Percentiles rank a stretch among this genome's conserved stretches.
Conservation (phyloP, 2,797 vertebrate genomes). For the Cebuella pygmaea region DNA sequence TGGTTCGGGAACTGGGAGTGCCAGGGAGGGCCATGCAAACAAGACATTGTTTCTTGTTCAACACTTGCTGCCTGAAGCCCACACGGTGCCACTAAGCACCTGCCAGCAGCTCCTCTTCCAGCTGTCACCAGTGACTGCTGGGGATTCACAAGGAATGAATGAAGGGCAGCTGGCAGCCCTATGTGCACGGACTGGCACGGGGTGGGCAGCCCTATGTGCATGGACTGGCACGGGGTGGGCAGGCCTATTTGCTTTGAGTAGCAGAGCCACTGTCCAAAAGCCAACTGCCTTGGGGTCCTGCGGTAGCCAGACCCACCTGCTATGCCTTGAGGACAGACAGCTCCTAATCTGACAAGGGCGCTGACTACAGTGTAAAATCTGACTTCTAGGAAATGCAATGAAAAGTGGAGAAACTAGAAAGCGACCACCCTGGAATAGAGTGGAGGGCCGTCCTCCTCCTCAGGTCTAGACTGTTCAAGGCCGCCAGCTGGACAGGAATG, state of each 20-base stretch:
- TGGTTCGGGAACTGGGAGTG: neutral
- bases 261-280: neutral
- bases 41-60: neutral
- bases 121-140: neutral
- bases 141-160: neutral
- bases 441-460: neutral
- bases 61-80: neutral
- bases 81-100: too few relatives aligned
- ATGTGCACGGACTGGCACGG: rapidly evolving
- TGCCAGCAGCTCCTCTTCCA: neutral
- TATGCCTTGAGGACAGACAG: neutral
- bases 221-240: neutral
- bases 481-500: neutral
- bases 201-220: neutral
- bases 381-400: neutral
- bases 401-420: neutral
- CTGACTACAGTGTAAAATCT: neutral
- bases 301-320: neutral
- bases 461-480: neutral
- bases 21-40: neutral
- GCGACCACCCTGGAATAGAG: neutral
- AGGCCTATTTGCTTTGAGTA: neutral
- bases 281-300: neutral
- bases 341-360: neutral
- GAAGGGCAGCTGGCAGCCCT: neutral